phyloP scores from a whole-genome alignment of 2,113 vertebrate species.

The Ranitomeya imitator region DNA sequence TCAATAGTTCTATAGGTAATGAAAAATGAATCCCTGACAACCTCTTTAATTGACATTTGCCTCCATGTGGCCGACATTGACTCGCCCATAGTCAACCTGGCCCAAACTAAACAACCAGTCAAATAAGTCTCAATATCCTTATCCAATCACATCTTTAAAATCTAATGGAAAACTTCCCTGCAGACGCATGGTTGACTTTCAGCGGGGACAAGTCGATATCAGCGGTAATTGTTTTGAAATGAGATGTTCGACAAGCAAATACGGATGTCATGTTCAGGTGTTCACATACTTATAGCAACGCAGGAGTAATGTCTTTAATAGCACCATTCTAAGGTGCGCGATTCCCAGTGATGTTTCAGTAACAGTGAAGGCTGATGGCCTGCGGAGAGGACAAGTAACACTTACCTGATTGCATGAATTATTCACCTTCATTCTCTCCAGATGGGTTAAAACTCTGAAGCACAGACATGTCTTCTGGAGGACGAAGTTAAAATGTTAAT shows the following conservation, averaged over 20 bases:
- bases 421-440: slow-evolving; percentile 15
- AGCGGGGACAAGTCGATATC: background rate
- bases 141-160: background rate
- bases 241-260: background rate
- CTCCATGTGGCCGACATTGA: background rate
- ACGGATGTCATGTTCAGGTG: background rate
- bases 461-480: background rate
- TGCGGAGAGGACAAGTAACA: slow-evolving; percentile 30
- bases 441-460: background rate
- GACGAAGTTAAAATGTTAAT: background rate
- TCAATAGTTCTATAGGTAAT: background rate
- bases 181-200: background rate
- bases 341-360: background rate
- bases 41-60: background rate
- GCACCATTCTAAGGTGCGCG: background rate
- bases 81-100: background rate
- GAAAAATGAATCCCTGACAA: background rate
- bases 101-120: background rate
- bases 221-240: background rate
- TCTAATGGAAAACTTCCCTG: background rate
- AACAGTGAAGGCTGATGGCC: background rate
- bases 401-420: slow-evolving; percentile 45
- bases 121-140: background rate
- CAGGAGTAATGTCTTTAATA: background rate
- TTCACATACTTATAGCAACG: background rate